Base-by-base conservation (phyloP, 35 echinoderm and acorn worm species). In the Nesometra sesokonis region DNA sequence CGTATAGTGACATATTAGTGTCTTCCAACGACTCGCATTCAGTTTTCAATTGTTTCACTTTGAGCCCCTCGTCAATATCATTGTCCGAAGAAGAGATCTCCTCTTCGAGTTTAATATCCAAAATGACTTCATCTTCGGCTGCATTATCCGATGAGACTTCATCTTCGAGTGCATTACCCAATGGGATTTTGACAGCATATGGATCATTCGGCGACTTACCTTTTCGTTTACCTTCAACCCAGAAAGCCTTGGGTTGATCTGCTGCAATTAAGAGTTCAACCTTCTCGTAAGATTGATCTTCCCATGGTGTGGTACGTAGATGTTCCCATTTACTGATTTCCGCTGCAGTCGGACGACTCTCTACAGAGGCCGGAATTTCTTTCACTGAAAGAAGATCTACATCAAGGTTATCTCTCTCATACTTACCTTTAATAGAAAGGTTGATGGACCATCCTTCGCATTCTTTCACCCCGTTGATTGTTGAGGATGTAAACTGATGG, bases 401-500 rank as follows among this genome's bases (percentile, higher is more conserved):
- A 43, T 43, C 15, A 4, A 43, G 4, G 4, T 32, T 23, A 9
- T 78, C 5, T 3, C 27, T 5, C 8, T 32, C 77, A 78, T 9
- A 32, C 31, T 30, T n/a, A 78, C 77, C 23, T 32, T 82, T n/a
- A n/a, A n/a, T n/a, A n/a, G n/a, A n/a, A n/a, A n/a, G n/a, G n/a
- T n/a, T n/a, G n/a, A n/a, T n/a, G 11, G 80, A 82, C 80, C 23
- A 32, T 38, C 87, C 87, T 83, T 89, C 31, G 13, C 30, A 32
- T 83, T 89, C 79, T 77, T 34, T 0, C 27, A 82, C 80, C 0
- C 87, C 76, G 31, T 90, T 77, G 13, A 90, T 84, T 0, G 82
- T 84, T 13, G 78, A 82, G 0, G 80, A 88, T 5, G 87, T 88
- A 37, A 46, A 88, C 35, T 46, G 82, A 33, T 82, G 21, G 33